Evolutionary conservation across 2,113 vertebrate genomes (phyloP).

Genomic region (Rhinoptilus africanus): DNA sequence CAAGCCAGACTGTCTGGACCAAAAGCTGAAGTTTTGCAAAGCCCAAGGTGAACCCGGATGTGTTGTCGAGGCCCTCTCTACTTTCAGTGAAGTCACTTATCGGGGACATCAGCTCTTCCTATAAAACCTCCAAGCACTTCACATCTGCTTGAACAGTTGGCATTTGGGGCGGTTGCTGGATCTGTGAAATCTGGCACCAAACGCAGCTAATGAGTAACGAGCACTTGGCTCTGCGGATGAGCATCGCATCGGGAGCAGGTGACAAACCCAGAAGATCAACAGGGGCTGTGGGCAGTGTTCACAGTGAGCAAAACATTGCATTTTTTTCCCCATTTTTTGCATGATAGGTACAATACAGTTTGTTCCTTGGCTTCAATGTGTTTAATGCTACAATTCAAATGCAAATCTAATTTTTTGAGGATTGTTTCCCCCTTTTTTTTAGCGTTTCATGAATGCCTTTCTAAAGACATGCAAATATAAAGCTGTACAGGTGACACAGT

Average conservation of each 20-base stretch:
- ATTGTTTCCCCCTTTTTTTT: not conserved
- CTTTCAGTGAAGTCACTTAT: not conserved
- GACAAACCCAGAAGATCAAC: not conserved
- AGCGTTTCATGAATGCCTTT: not conserved
- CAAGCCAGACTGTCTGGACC: not conserved
- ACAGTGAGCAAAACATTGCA: not conserved
- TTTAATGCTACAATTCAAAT: not conserved
- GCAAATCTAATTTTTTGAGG: not conserved
- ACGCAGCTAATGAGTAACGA: not conserved
- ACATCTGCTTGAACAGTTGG: not conserved
- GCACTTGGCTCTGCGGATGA: not conserved
- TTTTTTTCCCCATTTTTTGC: not conserved
- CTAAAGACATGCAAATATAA: not conserved
- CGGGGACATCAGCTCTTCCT: not conserved
- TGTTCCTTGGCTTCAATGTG: not conserved
- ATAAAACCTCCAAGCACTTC: not conserved
- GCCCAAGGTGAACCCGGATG: not conserved
- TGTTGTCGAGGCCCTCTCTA: not conserved
- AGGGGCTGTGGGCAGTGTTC: not conserved
- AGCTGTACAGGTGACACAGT: constrained; percentile 7
- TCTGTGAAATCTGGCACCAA: not conserved
- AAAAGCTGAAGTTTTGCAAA: not conserved
- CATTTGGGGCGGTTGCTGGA: fast-evolving
- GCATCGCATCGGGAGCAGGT: not conserved
- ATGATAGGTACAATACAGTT: not conserved